phyloP scores from a whole-genome alignment of 2,888 invertebrate genomes.

The Metacarcinus magister region DNA sequence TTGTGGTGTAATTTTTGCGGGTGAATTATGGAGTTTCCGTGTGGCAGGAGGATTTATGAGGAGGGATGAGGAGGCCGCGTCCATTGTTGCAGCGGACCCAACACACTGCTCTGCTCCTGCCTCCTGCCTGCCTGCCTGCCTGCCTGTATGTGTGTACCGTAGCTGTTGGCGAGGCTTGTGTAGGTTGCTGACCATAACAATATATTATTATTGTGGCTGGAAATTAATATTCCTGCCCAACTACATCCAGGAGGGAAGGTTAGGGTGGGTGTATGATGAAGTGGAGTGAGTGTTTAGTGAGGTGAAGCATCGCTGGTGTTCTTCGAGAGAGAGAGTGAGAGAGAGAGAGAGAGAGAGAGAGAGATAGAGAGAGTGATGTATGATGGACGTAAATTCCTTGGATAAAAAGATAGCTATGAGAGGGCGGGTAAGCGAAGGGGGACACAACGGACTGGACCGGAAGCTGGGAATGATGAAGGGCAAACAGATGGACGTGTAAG shows the following conservation, averaged over 20 bases:
- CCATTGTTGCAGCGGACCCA: neutral
- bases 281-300: slow-evolving; percentile 1
- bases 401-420: neutral
- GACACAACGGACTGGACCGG: slow-evolving; percentile 14
- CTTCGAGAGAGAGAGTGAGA: neutral
- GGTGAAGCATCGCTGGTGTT: neutral
- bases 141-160: too few species aligned
- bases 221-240: slow-evolving; percentile 18
- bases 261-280: neutral
- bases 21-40: slow-evolving; percentile 12
- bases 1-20: slow-evolving; percentile 46
- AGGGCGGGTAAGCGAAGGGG: neutral
- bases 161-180: neutral
- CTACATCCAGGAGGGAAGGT: neutral
- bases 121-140: neutral
- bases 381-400: neutral
- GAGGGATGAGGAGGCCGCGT: neutral
- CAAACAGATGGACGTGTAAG: slow-evolving; percentile 46
- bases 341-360: neutral
- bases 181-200: neutral
- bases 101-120: neutral
- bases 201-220: slow-evolving; percentile 44
- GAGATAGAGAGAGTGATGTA: neutral
- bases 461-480: neutral
- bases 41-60: slow-evolving; percentile 22